Evolutionary conservation across 2,888 invertebrate genomes (phyloP), one percentile per base, ranked within the genome.

Genomic region (Ornithoptera alexandrae): DNA sequence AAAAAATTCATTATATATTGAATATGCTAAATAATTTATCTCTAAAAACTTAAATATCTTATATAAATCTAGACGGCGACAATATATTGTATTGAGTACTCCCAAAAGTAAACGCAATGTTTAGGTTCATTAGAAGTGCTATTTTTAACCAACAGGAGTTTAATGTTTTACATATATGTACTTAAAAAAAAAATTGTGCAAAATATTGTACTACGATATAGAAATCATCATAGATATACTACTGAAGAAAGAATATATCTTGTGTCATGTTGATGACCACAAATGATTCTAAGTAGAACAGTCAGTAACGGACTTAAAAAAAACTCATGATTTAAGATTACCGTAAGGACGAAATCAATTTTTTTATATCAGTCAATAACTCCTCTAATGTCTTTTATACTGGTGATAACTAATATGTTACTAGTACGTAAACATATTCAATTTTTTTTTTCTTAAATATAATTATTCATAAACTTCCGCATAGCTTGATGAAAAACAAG

Each of bases 401-500:
- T 7, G 18, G 53, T 18, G n/a, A 6, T 53, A 53, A 53, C 18
- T n/a, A 53, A 53, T 53, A 53, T n/a, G 6, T n/a, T 53, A 53
- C 5, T 53, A n/a, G 53, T 53, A 53, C 18, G 15, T n/a, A 53
- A 53, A 53, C 53, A n/a, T n/a, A n/a, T n/a, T 53, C 3, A 8
- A 12, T 6, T 53, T 53, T 53, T 53, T 53, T 53, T 50, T 17
- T 42, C 1, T 18, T 8, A n/a, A 42, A 66, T 66, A 36, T 66
- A 66, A 66, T 67, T 67, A 61, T 22, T 39, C 15, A 58, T 67
- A 30, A 61, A 53, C 24, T 67, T 67, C 67, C 67, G 61, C 67
- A 67, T 67, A 61, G 36, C 61, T 67, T 20, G 39, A 67, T 50
- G 36, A 61, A 61, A 67, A 67, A 67, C 36, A 53, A 53, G 53